Base-by-base conservation (phyloP, 2,888 invertebrate species). In the Danaus chrysippus region DNA sequence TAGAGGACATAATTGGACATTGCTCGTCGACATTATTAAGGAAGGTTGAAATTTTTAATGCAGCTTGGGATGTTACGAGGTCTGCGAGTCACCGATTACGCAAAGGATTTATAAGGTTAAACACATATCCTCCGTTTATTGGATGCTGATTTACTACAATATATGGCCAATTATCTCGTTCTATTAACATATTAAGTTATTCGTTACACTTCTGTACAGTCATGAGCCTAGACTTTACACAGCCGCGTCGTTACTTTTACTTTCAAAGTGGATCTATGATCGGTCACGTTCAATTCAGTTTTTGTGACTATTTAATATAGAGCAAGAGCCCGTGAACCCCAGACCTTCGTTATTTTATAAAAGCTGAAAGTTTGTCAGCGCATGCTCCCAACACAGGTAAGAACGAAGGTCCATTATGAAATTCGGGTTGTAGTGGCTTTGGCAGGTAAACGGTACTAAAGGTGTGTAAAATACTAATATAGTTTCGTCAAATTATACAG, bases 31-130 rank as follows among this genome's bases (percentile, higher is more conserved):
- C 23, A 67, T 62, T 67, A 68, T 70, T 62, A 69, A 77, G 81
- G 81, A 84, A 81, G 77, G 79, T 76, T 76, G 69, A 69, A 68
- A 73, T 73, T 76, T 75, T 69, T 72, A 71, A 63, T 59, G 63
- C 68, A 66, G 64, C 68, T 64, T 65, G 75, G 74, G 75, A 79
- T 77, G 69, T 77, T 73, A 72, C 68, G 63, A 67, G 59, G 66
- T 66, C 49, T 54, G 56, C 62, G 55, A 54, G 55, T 61, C 56
- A 67, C 23, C 66, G 52, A 68, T 66, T 68, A 62, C 60, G 63
- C 60, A 65, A 65, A 12, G 23, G 15, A 42, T 61, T 58, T 58
- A 58, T 58, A 52, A 56, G 41, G 58, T 61, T 66, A 62, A 17
- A 55, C 55, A 10, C 43, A 53, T 55, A 61, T 66, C 54, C 64